These are phyloP conservation scores for Metacarcinus magister DNA, from an alignment of 2,888 invertebrate genomes.

Conservation along the genomic window DNA sequence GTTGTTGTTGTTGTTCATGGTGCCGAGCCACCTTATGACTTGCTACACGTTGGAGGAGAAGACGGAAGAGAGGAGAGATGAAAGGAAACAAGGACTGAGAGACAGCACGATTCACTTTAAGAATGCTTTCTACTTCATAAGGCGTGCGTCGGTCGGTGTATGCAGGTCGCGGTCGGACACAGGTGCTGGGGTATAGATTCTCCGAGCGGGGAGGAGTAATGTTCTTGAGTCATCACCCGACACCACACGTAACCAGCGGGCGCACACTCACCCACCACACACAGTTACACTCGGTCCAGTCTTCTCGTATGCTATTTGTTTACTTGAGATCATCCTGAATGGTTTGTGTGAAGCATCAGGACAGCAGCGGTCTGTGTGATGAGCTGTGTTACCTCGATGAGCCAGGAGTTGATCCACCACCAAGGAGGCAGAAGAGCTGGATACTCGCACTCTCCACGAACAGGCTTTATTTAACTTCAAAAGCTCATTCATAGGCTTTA, in stretches of 20 bases:
- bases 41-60: neutral
- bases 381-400: neutral
- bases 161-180: neutral
- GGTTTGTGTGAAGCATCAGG: neutral
- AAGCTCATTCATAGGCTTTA: neutral
- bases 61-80: neutral
- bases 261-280: neutral
- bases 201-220: neutral
- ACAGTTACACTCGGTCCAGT: neutral
- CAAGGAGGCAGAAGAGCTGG: neutral
- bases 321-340: neutral
- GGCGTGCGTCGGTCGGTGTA: neutral
- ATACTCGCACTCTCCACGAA: neutral
- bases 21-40: neutral
- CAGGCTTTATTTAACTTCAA: neutral
- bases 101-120: neutral
- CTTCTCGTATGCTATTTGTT: neutral
- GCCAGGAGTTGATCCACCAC: neutral
- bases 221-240: constrained; percentile 11
- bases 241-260: neutral
- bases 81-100: neutral
- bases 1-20: constrained; percentile 1
- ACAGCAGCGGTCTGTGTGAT: neutral
- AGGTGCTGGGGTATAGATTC: neutral
- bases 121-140: neutral